Percentiles rank a stretch among this genome's conserved stretches.
Conservation (phyloP, 2,113 vertebrate species). For the Cynoglossus semilaevis region DNA sequence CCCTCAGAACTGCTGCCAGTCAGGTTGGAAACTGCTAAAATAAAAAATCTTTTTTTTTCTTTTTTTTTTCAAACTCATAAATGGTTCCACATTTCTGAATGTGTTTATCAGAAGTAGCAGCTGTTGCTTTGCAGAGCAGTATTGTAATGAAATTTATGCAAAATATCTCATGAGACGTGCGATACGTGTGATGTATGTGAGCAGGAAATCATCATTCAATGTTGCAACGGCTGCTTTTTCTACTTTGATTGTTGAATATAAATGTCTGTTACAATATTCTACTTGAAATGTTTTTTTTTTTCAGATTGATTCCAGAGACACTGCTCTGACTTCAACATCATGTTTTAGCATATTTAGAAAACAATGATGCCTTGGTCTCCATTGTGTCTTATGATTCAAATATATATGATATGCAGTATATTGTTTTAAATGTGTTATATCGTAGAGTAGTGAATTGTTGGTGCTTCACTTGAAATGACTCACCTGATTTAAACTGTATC, state of each 20-base stretch:
- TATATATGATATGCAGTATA: background rate
- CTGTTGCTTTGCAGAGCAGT: slow-evolving; percentile 8
- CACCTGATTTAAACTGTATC: slow-evolving; percentile 11
- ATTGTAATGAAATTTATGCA: background rate
- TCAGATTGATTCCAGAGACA: slow-evolving; percentile 7
- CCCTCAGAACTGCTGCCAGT: slow-evolving; percentile 7
- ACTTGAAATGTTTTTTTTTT: slow-evolving; percentile 24
- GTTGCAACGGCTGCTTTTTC: no score
- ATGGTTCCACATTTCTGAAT: background rate
- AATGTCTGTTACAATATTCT: slow-evolving; percentile 2
- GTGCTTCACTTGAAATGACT: background rate
- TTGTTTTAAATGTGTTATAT: slow-evolving; percentile 1
- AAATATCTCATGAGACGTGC: background rate
- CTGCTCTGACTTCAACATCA: background rate
- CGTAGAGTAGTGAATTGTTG: background rate
- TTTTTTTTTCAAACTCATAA: background rate
- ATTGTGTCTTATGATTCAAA: background rate
- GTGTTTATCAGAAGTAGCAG: background rate
- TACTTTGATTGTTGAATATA: no score
- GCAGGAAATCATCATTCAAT: no score
- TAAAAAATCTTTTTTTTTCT: no score
- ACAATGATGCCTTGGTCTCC: background rate
- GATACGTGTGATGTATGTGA: background rate
- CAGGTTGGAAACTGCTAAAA: slow-evolving; percentile 59
- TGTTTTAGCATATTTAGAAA: no score